Evolutionary conservation across 2,888 invertebrate genomes (phyloP).

Genomic region (Cephus runcator): DNA sequence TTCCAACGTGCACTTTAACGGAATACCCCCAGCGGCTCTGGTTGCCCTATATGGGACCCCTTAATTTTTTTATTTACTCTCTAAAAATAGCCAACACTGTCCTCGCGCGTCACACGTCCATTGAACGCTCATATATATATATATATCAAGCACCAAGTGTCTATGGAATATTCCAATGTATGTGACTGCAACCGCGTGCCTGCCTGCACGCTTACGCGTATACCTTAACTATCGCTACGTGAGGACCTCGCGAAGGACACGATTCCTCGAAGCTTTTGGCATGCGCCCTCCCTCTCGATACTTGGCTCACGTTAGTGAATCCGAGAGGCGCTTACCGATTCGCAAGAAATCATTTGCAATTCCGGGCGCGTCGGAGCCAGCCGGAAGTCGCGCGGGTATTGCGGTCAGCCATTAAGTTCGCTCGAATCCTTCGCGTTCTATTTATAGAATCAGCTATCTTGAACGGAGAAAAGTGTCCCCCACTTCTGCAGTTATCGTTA

Average conservation of each 20-base stretch:
- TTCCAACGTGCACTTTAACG: background rate
- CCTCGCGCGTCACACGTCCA: background rate
- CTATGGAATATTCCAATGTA: background rate
- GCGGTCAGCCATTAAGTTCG: background rate
- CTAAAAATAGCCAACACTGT: background rate
- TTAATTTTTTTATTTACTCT: slow-evolving; percentile 45
- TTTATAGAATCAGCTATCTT: background rate
- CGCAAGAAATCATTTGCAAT: background rate
- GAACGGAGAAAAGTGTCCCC: background rate
- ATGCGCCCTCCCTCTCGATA: background rate
- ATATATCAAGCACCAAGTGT: background rate
- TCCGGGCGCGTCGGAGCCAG: background rate
- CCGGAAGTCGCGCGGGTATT: background rate
- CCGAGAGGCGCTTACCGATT: background rate
- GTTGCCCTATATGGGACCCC: slow-evolving; percentile 24
- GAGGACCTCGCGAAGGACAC: background rate
- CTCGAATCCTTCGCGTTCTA: background rate
- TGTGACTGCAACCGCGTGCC: background rate
- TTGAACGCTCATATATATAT: background rate
- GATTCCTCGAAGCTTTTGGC: background rate
- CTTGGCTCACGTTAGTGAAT: background rate
- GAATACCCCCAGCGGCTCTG: background rate
- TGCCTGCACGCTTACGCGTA: background rate
- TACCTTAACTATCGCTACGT: background rate
- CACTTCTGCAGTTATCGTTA: background rate